Evolutionary conservation across 2,113 vertebrate species (phyloP).

Genomic region (Muntiacus reevesi): DNA sequence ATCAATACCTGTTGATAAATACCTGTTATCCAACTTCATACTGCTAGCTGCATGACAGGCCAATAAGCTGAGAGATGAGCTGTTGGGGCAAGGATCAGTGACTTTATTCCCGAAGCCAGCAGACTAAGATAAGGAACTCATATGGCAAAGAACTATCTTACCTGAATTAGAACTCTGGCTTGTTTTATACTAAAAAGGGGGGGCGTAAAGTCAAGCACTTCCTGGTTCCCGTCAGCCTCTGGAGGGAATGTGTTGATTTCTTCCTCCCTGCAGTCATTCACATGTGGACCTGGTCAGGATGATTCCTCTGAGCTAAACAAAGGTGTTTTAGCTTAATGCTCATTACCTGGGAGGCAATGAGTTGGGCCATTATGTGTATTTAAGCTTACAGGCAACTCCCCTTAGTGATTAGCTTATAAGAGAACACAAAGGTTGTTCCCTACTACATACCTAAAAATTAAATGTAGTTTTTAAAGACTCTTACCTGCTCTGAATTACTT

Average conservation of each 20-base stretch:
- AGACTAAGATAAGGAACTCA: neutral
- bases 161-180: neutral
- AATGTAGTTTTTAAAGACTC: neutral
- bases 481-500: neutral
- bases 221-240: neutral
- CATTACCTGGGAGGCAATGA: neutral
- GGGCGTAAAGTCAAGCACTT: neutral
- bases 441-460: neutral
- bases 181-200: neutral
- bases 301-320: neutral
- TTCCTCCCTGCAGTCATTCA: neutral
- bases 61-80: neutral
- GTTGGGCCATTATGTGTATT: neutral
- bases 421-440: neutral
- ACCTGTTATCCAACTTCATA: neutral
- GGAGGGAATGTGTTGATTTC: neutral
- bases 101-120: neutral
- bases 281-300: neutral
- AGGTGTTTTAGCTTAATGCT: neutral
- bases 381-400: neutral
- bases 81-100: neutral
- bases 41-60: neutral
- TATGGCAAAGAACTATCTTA: neutral
- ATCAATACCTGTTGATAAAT: neutral
- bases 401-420: neutral